Base-by-base conservation (phyloP, 2,888 invertebrate genomes). In the Chironomus riparius region DNA sequence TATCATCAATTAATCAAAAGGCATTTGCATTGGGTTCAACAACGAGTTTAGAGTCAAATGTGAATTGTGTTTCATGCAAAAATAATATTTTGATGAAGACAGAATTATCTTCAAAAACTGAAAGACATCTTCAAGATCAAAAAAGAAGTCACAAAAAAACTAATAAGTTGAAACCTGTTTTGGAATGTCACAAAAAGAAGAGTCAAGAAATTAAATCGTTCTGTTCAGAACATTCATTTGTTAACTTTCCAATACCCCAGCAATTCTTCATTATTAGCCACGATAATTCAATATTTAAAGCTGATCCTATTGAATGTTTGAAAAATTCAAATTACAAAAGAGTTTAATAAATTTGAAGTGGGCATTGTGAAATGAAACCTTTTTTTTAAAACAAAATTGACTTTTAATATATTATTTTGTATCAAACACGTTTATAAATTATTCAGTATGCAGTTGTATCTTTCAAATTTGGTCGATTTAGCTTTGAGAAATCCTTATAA, bases 241-340 rank as follows among this genome's bases (percentile, higher is more conserved):
- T 15, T 15, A 28, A 24, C 0, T 71, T 71, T 61, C 71, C 71
- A n/a, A n/a, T 22, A 0, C 22, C 56, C 3, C 50, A 22, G 28
- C 61, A 50, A 21, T 71, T n/a, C n/a, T 71, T 71, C 10, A 61
- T 56, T 6, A 15, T 71, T 10, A 61, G 12, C 4, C 24, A 15
- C 4, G 71, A 71, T 15, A 38, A 71, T 48, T n/a, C 61, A 56
- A 61, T 71, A 5, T 24, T 24, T n/a, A 50, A 56, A 71, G 61
- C 61, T 22, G 71, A 71, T 56, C 56, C 71, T 1, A 3, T 71
- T n/a, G 56, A 71, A 71, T 56, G 71, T 28, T 18, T 70, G 12
- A 15, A 21, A 12, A 70, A 70, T 48, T 2, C 15, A 18, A 70
- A 48, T 24, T 70, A 70, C 47, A 47, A 18, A 21, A 21, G 10